Percentiles rank a stretch among this genome's conserved stretches.
These are phyloP conservation scores for Scotopteryx bipunctaria DNA, from an alignment of 2,888 invertebrate species.

Conservation along the genomic window DNA sequence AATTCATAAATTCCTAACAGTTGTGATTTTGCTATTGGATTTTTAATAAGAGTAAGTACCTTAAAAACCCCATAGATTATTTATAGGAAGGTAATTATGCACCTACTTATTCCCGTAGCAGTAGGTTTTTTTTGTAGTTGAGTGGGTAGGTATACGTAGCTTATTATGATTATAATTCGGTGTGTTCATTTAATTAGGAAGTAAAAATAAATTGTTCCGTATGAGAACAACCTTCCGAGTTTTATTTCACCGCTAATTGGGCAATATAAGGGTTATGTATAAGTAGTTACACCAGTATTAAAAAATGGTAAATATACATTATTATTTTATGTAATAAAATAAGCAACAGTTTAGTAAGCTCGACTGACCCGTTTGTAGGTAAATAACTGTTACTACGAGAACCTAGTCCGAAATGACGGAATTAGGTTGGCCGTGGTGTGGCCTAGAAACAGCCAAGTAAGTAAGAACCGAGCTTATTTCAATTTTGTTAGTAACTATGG, in stretches of 20 bases:
- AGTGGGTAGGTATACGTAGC: too few species aligned
- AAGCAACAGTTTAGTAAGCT: slow-evolving; percentile 19
- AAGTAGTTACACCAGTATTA: background rate
- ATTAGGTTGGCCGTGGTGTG: slow-evolving; percentile 35
- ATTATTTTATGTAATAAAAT: too few species aligned
- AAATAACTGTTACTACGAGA: too few species aligned
- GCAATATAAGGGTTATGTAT: background rate
- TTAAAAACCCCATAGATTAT: too few species aligned
- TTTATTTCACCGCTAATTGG: slow-evolving; percentile 5
- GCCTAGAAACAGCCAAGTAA: slow-evolving; percentile 21
- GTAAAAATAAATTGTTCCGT: slow-evolving; percentile 8
- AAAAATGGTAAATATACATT: background rate
- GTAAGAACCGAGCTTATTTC: slow-evolving; percentile 4
- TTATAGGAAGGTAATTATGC: too few species aligned
- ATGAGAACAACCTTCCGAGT: slow-evolving; percentile 7
- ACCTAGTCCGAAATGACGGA: slow-evolving; percentile 51
- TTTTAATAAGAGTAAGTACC: too few species aligned
- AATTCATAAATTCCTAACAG: too few species aligned
- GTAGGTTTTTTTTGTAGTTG: too few species aligned
- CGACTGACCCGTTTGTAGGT: slow-evolving; percentile 27
- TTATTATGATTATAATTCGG: too few species aligned
- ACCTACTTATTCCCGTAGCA: too few species aligned
- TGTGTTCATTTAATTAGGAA: background rate
- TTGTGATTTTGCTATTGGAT: too few species aligned
- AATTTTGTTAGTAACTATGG: background rate